These are phyloP conservation scores for Lasioglossum vierecki DNA, from an alignment of 2,888 invertebrate species.

Conservation along the genomic window DNA sequence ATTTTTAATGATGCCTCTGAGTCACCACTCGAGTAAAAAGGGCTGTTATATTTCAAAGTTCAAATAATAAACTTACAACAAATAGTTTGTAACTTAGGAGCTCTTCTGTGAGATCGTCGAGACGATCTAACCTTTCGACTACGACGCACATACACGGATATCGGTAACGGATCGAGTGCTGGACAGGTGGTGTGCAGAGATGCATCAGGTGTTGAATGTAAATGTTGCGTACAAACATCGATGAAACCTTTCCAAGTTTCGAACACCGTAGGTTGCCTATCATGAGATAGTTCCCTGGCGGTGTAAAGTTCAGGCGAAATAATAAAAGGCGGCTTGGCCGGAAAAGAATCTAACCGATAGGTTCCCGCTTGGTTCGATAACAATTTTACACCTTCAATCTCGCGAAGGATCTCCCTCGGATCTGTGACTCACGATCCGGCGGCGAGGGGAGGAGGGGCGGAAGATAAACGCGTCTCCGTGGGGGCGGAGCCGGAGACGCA, in stretches of 20 bases:
- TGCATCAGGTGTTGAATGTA: neutral
- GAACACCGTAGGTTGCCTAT: neutral
- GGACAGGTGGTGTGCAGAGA: neutral
- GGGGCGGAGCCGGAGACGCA: conserved; percentile 18
- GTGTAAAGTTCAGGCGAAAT: conserved; percentile 3
- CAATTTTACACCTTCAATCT: conserved; percentile 66
- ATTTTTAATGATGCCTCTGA: no score
- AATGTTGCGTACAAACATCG: neutral
- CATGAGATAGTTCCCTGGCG: neutral
- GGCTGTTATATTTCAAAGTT: neutral
- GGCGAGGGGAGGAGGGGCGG: conserved; percentile 4
- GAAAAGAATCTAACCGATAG: neutral
- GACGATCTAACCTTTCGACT: neutral
- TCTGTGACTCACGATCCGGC: conserved; percentile 61
- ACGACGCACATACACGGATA: neutral
- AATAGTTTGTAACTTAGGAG: neutral
- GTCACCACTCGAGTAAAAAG: no score
- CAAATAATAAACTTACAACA: neutral
- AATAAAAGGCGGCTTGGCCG: conserved; percentile 8
- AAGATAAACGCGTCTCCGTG: conserved; percentile 62
- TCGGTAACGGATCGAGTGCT: neutral
- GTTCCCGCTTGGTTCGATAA: conserved; percentile 41
- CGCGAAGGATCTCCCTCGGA: conserved; percentile 45
- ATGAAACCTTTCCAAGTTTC: neutral
- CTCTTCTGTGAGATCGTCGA: neutral